These are phyloP conservation scores for Pseudomyrmex sp. DNA, from an alignment of 1,140 invertebrate genomes.

Conservation along the genomic window DNA sequence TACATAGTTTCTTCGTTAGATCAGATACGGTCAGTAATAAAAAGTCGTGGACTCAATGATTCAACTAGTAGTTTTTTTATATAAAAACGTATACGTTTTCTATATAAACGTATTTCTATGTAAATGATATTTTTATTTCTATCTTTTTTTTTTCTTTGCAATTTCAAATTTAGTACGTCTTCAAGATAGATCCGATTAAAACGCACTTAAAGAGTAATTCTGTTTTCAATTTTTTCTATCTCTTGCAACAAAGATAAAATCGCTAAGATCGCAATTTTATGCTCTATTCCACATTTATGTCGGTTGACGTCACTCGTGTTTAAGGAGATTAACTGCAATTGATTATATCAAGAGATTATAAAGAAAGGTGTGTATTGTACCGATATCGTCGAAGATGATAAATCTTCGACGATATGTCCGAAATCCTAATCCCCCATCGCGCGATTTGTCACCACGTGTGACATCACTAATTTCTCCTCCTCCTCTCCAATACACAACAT, in stretches of 20 bases:
- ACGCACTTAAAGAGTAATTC: background rate
- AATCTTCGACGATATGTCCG: constrained; percentile 2
- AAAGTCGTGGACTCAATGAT: too few species aligned
- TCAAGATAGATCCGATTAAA: too few species aligned
- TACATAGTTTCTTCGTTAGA: constrained; percentile 1
- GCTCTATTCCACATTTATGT: background rate
- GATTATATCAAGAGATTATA: constrained; percentile 13
- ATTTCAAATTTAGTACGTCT: too few species aligned
- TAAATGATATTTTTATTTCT: too few species aligned
- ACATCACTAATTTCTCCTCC: background rate
- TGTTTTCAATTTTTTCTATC: background rate
- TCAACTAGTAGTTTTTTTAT: too few species aligned
- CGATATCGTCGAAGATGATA: constrained; percentile 13
- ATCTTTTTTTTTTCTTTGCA: too few species aligned
- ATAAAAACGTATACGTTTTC: too few species aligned
- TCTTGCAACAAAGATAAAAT: background rate
- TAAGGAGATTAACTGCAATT: constrained; percentile 19
- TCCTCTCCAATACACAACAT: too few species aligned
- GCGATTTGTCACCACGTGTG: constrained; percentile 4
- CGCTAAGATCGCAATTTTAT: constrained; percentile 2
- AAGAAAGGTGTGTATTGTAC: background rate
- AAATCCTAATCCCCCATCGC: background rate
- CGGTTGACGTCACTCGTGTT: constrained; percentile 1
- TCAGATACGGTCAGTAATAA: background rate
- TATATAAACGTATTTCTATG: background rate